These are phyloP conservation scores for Caretta caretta DNA, from an alignment of 2,113 vertebrate genomes.

Conservation along the genomic window DNA sequence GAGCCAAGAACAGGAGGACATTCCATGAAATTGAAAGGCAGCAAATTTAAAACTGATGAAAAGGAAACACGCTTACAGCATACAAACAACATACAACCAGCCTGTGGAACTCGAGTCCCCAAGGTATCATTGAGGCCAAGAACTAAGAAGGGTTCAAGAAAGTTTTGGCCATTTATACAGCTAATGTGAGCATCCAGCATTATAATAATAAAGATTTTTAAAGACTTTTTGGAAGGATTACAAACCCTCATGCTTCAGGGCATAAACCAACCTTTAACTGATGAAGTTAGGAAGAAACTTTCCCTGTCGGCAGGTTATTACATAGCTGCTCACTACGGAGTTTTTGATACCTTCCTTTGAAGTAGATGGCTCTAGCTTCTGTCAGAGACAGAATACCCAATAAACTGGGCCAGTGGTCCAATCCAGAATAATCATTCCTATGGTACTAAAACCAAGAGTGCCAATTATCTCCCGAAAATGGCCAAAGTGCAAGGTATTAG, in stretches of 20 bases:
- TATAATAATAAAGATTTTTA: background rate
- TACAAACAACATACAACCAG: slow-evolving; percentile 39
- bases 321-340: background rate
- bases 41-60: slow-evolving; percentile 42
- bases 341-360: slow-evolving; percentile 11
- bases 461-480: slow-evolving; percentile 36
- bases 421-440: background rate
- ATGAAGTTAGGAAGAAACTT: slow-evolving; percentile 18
- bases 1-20: background rate
- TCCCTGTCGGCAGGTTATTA: background rate
- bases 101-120: slow-evolving; percentile 25
- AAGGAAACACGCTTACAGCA: slow-evolving; percentile 36
- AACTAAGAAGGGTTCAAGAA: slow-evolving; percentile 27
- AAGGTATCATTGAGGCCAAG: slow-evolving; percentile 53
- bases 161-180: too few species aligned
- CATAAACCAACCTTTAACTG: background rate
- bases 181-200: background rate
- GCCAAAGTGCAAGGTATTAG: background rate
- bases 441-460: slow-evolving; percentile 9
- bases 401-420: background rate
- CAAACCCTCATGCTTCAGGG: background rate
- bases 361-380: background rate
- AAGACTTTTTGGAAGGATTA: slow-evolving; percentile 23
- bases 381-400: slow-evolving; percentile 8
- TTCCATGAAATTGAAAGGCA: slow-evolving; percentile 24